Conservation (phyloP, 2,888 invertebrate species). For the Branchipolynoe longqiensis region DNA sequence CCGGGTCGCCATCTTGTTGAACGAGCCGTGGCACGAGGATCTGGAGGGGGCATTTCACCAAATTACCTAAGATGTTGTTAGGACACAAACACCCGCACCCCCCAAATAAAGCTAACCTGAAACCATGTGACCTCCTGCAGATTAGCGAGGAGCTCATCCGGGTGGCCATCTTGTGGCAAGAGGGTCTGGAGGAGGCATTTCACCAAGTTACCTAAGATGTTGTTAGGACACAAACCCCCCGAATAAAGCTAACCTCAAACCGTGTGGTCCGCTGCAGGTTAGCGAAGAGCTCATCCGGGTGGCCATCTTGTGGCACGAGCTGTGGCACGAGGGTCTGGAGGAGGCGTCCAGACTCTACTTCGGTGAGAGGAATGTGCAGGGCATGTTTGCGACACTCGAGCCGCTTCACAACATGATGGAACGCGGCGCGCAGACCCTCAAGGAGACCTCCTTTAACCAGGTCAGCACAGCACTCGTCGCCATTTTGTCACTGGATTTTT, state of each 20-base stretch:
- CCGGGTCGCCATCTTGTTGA: slow-evolving; percentile 98
- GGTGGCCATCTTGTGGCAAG: slow-evolving; percentile 99
- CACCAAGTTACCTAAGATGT: too few species aligned
- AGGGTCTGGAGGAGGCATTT: slow-evolving; percentile 93
- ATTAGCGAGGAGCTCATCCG: slow-evolving; percentile 95
- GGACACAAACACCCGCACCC: too few species aligned
- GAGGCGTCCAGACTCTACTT: slow-evolving; percentile 95
- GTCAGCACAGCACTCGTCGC: slow-evolving; percentile 74
- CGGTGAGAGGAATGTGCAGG: slow-evolving; percentile 95
- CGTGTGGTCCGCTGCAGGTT: too few species aligned
- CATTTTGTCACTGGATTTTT: neutral
- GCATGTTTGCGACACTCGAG: slow-evolving; percentile 97
- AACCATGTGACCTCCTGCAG: too few species aligned
- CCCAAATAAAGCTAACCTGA: too few species aligned
- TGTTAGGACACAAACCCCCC: too few species aligned
- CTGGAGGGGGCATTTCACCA: slow-evolving; percentile 91
- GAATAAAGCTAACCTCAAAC: too few species aligned
- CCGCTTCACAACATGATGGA: slow-evolving; percentile 97
- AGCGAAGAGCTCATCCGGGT: slow-evolving; percentile 97
- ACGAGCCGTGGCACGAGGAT: slow-evolving; percentile 99
- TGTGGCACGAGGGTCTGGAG: slow-evolving; percentile 97
- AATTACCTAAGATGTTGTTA: too few species aligned
- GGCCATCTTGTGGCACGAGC: slow-evolving; percentile 99
- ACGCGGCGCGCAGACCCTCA: slow-evolving; percentile 95
- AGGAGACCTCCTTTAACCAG: slow-evolving; percentile 97